Evolutionary conservation across 2,888 invertebrate genomes (phyloP), one percentile per base, ranked within the genome.

Genomic region (Eristalis intricaria): DNA sequence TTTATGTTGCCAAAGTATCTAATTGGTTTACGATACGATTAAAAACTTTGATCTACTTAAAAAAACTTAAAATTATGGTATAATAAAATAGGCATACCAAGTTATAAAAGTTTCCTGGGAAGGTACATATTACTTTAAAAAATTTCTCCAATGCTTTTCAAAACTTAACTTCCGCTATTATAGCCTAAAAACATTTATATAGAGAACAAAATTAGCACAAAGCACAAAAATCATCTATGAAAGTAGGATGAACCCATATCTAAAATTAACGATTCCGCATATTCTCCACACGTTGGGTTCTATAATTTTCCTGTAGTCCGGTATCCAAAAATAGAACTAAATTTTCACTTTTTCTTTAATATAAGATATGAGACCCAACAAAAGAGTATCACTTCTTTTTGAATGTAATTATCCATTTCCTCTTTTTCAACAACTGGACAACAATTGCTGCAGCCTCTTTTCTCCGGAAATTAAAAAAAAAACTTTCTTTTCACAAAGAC

Each of bases 221-320:
- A 71, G 50, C 32, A 73, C 38, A 66, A n/a, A 77, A 71, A 75
- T 75, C 69, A 84, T 71, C 65, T 26, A 66, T 73, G 66, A 69
- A 65, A 78, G 77, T 75, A 78, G 77, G 78, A 82, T 83, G 70
- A 83, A 82, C 86, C 82, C 69, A 82, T 86, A 77, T 77, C 74
- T 64, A 78, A 78, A 65, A 63, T 82, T 78, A 82, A 60, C 78
- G 50, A 74, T 77, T 77, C 73, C 23, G 73, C 29, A 50, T 74
- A 82, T 61, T 83, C 74, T 83, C 61, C 70, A 70, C 77, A 66
- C 23, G 60, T 23, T 50, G 58, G 26, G 64, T 75, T 65, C 38
- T 76, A 58, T 35, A 80, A 66, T 19, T 74, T n/a, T 74, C 65
- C 50, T 73, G 22, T 56, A 29, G 68, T 58, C 64, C 38, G 22